Conservation (phyloP, 1,140 invertebrate species). For the Paraescarpia echinospica region DNA sequence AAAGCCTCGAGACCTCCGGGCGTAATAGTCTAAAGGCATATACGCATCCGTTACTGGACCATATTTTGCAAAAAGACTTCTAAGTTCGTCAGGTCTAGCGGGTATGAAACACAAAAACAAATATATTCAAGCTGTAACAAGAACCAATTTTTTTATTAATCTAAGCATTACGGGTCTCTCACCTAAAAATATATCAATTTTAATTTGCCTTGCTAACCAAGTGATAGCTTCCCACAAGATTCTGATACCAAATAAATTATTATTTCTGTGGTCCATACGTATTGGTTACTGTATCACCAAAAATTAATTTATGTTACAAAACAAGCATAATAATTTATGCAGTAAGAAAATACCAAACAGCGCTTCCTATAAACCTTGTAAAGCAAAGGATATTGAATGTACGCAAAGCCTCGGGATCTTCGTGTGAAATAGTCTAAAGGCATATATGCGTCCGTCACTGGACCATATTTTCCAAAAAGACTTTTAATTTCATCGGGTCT, state of each 20-base stretch:
- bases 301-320: too few species aligned
- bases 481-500: slow-evolving; percentile 40
- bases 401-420: slow-evolving; percentile 50
- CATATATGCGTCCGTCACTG: slow-evolving; percentile 52
- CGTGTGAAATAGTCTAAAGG: slow-evolving; percentile 51
- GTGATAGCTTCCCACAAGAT: not conserved
- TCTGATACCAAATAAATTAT: not conserved
- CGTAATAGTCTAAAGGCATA: slow-evolving; percentile 54
- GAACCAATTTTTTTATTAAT: not conserved
- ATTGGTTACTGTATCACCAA: too few species aligned
- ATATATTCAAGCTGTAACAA: not conserved
- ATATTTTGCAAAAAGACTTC: slow-evolving; percentile 50
- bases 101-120: not conserved
- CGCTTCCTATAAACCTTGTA: not conserved
- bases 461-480: slow-evolving; percentile 51
- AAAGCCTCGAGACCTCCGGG: slow-evolving; percentile 47
- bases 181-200: not conserved
- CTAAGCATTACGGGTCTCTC: not conserved
- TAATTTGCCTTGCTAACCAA: not conserved
- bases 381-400: slow-evolving; percentile 46
- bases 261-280: too few species aligned
- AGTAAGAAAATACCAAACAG: not conserved
- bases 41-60: slow-evolving; percentile 52
- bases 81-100: slow-evolving; percentile 38
- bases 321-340: too few species aligned